A percentile compares a stretch with the other conserved stretches of the same genome.
Conservation (phyloP, 2,113 vertebrate species). For the Cephalopholis sonnerati region DNA sequence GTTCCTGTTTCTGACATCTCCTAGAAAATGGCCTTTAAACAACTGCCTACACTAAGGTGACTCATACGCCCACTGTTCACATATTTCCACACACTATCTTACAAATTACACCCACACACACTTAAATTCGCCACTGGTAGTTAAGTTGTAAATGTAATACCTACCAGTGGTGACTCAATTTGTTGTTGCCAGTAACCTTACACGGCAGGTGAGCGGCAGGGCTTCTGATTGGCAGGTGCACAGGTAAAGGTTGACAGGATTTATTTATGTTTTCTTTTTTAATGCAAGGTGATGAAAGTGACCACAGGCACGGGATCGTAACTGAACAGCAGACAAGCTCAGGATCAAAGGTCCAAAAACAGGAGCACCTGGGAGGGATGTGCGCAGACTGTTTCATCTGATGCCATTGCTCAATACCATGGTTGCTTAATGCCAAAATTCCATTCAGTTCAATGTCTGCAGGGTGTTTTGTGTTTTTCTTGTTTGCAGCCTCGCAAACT, state of each 20-base stretch:
- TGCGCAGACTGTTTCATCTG: constrained; percentile 1
- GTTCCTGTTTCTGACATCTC: constrained; percentile 62
- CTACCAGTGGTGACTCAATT: background rate
- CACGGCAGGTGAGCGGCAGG: background rate
- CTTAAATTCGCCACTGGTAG: constrained; percentile 43
- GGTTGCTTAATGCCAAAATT: constrained; percentile 18
- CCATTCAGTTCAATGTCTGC: constrained; percentile 2
- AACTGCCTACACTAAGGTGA: constrained; percentile 74
- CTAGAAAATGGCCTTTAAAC: constrained; percentile 74
- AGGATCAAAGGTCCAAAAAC: background rate
- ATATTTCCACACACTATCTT: constrained; percentile 66
- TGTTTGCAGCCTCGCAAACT: background rate
- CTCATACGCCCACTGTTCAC: constrained; percentile 68
- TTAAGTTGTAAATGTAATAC: constrained; percentile 39
- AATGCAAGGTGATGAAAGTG: background rate
- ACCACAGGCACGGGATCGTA: background rate
- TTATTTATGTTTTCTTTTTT: background rate
- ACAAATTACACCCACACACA: constrained; percentile 57
- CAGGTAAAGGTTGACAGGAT: background rate
- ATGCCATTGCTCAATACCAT: constrained; percentile 14
- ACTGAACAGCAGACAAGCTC: background rate
- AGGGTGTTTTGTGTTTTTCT: background rate
- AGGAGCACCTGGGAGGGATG: background rate
- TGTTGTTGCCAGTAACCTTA: constrained; percentile 4
- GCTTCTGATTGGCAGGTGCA: constrained; percentile 8